These are phyloP conservation scores for Thaleichthys pacificus DNA, from an alignment of 2,797 vertebrate species.

Conservation along the genomic window DNA sequence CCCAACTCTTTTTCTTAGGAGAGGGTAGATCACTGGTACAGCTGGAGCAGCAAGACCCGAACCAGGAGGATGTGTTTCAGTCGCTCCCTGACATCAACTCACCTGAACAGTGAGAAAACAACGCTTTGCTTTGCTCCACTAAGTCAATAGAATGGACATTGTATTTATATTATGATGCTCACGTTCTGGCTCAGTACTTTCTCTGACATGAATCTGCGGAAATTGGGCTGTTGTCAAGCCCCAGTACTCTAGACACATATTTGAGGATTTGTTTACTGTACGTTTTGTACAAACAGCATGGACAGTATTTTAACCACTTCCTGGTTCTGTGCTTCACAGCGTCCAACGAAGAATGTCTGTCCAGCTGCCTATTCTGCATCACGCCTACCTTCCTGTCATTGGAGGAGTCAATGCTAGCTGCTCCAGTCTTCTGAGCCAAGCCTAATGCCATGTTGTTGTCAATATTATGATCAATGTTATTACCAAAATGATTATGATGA, in stretches of 20 bases:
- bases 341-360: constrained; percentile 85
- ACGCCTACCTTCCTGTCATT: constrained; percentile 84
- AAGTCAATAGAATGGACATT: neutral
- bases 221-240: too few relatives aligned
- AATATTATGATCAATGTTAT: constrained; percentile 21
- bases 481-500: too few relatives aligned
- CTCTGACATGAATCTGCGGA: too few relatives aligned
- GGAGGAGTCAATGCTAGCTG: constrained; percentile 86
- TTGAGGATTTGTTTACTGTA: too few relatives aligned
- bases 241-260: too few relatives aligned
- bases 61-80: constrained; percentile 42
- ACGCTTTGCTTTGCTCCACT: neutral
- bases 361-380: constrained; percentile 91
- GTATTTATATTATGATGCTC: neutral
- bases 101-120: constrained; percentile 84
- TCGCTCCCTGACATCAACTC: constrained; percentile 78
- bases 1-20: too few relatives aligned
- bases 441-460: constrained; percentile 72
- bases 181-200: too few relatives aligned
- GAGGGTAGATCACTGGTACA: neutral
- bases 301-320: neutral
- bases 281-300: too few relatives aligned
- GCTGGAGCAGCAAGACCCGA: constrained; percentile 4
- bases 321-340: constrained; percentile 55
- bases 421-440: constrained; percentile 80